A percentile compares a stretch with the other conserved stretches of the same genome.
Evolutionary conservation across 1,140 invertebrate species (phyloP).

Genomic region (Steinernema khuongi): DNA sequence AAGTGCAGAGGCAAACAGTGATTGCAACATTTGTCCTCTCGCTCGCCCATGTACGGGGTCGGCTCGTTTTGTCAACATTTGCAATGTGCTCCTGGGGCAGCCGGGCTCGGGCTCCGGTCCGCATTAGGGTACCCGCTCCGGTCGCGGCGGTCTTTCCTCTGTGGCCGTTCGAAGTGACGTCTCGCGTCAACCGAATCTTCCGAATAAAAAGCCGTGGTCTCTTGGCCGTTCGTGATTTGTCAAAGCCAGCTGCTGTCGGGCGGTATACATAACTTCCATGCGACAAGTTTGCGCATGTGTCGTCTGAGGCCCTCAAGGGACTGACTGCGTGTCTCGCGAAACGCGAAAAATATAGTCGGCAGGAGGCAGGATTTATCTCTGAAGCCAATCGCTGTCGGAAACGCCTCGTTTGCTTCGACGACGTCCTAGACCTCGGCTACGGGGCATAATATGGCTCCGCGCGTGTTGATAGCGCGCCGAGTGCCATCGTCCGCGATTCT

Average conservation of each 20-base stretch:
- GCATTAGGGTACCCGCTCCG: too few relatives aligned
- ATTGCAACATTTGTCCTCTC: too few relatives aligned
- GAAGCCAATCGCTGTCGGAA: conserved; percentile 3
- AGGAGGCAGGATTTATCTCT: background rate
- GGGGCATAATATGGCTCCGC: background rate
- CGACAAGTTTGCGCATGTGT: conserved; percentile 16
- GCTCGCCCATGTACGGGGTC: too few relatives aligned
- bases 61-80: too few relatives aligned
- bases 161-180: background rate
- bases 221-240: background rate
- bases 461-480: conserved; percentile 3
- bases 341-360: background rate
- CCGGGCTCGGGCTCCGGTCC: too few relatives aligned
- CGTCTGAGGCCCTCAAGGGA: background rate
- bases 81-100: too few relatives aligned
- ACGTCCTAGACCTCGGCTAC: background rate
- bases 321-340: background rate
- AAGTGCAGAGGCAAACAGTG: too few relatives aligned
- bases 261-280: conserved; percentile 3
- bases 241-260: background rate
- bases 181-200: background rate
- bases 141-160: background rate
- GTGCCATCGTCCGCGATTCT: background rate
- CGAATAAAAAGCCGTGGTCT: background rate
- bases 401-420: background rate